A percentile compares a stretch with the other conserved stretches of the same genome.
Evolutionary conservation across 2,797 vertebrate species (phyloP).

Genomic region (Gallinago nigripennis): DNA sequence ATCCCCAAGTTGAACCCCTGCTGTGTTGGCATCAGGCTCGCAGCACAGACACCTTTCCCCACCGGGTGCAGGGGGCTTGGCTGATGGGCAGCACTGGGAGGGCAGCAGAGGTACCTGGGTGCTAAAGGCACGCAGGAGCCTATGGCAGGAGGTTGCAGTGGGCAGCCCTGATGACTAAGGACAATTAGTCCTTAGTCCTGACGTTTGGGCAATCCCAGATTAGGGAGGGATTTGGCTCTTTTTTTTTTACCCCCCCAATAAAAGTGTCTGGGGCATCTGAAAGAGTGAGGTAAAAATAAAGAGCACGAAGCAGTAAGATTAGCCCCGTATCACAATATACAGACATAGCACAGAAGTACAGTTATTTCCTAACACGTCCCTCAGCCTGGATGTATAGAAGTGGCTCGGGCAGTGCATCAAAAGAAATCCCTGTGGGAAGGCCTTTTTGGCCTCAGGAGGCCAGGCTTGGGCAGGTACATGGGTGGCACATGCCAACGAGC

Average conservation of each 20-base stretch:
- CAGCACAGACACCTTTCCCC: background rate
- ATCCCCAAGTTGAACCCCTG: background rate
- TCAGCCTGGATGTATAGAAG: background rate
- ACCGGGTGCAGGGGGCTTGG: background rate
- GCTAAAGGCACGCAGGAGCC: background rate
- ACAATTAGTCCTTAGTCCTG: background rate
- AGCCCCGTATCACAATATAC: accelerated
- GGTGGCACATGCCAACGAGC: background rate
- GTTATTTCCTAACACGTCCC: background rate
- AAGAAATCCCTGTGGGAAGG: background rate
- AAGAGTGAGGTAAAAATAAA: background rate
- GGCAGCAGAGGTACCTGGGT: background rate
- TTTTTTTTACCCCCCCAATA: background rate
- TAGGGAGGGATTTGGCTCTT: background rate
- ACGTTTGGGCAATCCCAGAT: background rate
- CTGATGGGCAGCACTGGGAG: accelerated
- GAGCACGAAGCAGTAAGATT: background rate
- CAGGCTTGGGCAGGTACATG: background rate
- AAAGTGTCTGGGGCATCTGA: background rate
- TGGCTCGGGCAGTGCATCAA: background rate
- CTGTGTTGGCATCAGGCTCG: background rate
- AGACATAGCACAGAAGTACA: background rate
- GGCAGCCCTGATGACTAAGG: background rate
- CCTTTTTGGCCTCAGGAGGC: background rate
- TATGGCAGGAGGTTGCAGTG: background rate